phyloP scores from a whole-genome alignment of 2,113 vertebrate species.

The Solea senegalensis region DNA sequence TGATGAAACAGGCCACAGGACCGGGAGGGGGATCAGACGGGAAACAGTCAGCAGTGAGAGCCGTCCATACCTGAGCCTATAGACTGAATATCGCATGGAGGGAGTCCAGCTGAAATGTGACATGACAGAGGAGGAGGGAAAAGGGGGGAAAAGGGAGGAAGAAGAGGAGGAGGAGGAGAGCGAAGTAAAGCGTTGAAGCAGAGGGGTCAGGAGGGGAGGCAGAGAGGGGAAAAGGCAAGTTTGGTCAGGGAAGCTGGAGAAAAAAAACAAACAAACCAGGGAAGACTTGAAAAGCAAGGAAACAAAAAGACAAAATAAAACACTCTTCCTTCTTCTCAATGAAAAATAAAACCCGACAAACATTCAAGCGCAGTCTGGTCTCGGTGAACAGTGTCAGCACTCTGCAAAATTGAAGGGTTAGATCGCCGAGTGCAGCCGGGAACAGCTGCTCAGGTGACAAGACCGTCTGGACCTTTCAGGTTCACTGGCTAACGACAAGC shows the following conservation, averaged over 20 bases:
- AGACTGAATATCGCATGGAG: constrained; percentile 95
- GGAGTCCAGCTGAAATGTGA: constrained; percentile 86
- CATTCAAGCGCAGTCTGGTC: neutral
- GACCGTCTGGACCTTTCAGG: constrained; percentile 16
- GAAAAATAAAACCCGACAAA: neutral
- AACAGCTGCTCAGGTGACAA: constrained; percentile 15
- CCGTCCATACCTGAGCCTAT: constrained; percentile 92
- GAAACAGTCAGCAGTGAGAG: constrained; percentile 52
- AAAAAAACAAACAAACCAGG: constrained; percentile 30
- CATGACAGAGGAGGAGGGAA: constrained; percentile 77
- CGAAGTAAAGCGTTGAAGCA: constrained; percentile 51
- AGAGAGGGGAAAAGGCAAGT: constrained; percentile 63
- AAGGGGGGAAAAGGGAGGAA: constrained; percentile 54
- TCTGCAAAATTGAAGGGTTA: constrained; percentile 38
- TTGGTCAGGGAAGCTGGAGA: constrained; percentile 69
- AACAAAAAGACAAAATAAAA: constrained; percentile 1
- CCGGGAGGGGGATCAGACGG: constrained; percentile 20
- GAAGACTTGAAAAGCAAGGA: neutral
- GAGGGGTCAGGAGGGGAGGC: constrained; percentile 28
- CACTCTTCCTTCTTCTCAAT: neutral
- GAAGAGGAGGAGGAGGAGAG: constrained; percentile 56
- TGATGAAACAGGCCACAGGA: constrained; percentile 52
- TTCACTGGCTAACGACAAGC: constrained; percentile 41
- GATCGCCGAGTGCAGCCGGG: constrained; percentile 5
- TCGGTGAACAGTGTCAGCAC: constrained; percentile 6